Conservation (phyloP, 2,797 vertebrate genomes). For the Paedocypris micromegethes region DNA sequence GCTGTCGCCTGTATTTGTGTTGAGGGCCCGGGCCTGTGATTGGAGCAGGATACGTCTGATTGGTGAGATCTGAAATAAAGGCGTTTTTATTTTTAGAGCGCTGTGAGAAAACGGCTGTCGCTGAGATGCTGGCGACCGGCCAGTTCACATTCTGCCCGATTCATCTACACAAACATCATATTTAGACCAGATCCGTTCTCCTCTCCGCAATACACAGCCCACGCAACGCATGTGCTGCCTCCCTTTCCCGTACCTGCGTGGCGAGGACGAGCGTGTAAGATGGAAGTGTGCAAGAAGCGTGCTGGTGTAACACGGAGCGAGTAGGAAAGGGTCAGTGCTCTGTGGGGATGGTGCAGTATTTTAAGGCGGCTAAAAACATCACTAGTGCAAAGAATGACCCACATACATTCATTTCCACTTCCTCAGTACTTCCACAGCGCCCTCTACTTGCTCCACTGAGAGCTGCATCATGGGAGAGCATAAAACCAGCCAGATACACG, state of each 20-base stretch:
- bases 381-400: slow-evolving; percentile 67
- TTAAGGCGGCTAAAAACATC: slow-evolving; percentile 69
- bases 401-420: slow-evolving; percentile 51
- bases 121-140: slow-evolving; percentile 33
- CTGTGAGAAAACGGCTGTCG: slow-evolving; percentile 38
- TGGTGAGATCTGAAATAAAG: slow-evolving; percentile 30
- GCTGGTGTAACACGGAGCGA: slow-evolving; percentile 19
- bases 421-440: slow-evolving; percentile 6
- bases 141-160: slow-evolving; percentile 26
- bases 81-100: slow-evolving; percentile 42
- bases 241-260: slow-evolving; percentile 3
- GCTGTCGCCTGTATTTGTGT: too few relatives aligned
- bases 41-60: slow-evolving; percentile 8
- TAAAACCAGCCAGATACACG: not conserved
- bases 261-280: slow-evolving; percentile 6
- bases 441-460: slow-evolving; percentile 22
- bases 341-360: slow-evolving; percentile 58
- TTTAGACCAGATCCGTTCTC: slow-evolving; percentile 28
- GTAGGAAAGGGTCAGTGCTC: slow-evolving; percentile 35
- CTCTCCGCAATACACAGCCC: slow-evolving; percentile 14
- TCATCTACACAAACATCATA: slow-evolving; percentile 19
- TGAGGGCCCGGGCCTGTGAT: not conserved
- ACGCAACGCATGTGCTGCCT: slow-evolving; percentile 23
- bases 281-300: slow-evolving; percentile 2
- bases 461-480: not conserved